Evolutionary conservation across 2,797 vertebrate species (phyloP).

Genomic region (Lindbergichthys nudifrons): DNA sequence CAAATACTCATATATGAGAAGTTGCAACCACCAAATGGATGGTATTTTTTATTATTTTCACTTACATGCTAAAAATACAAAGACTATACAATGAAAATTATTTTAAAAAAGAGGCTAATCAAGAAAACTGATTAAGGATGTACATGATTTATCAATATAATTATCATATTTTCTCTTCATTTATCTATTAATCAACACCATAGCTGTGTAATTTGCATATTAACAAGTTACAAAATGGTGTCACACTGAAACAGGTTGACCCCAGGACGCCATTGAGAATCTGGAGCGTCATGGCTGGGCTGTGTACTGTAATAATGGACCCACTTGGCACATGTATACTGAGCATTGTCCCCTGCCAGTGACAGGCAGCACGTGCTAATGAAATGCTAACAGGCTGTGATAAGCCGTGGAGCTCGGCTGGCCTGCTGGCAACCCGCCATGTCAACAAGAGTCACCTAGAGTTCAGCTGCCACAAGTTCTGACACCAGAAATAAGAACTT

Average conservation of each 20-base stretch:
- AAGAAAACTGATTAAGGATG: background rate
- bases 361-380: conserved; percentile 65
- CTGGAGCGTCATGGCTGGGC: conserved; percentile 30
- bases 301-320: conserved; percentile 55
- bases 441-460: conserved; percentile 63
- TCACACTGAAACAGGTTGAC: conserved; percentile 13
- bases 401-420: conserved; percentile 56
- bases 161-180: background rate
- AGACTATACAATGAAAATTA: background rate
- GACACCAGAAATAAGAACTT: conserved; percentile 8
- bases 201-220: background rate
- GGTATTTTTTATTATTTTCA: background rate
- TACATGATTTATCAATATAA: background rate
- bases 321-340: conserved; percentile 63
- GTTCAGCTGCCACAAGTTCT: conserved; percentile 57
- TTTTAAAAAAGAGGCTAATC: background rate
- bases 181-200: background rate
- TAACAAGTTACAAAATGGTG: background rate
- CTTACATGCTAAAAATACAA: background rate
- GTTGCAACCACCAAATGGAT: conserved; percentile 1
- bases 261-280: conserved; percentile 26
- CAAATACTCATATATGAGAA: background rate
- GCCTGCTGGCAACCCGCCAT: conserved; percentile 65
- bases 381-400: conserved; percentile 72
- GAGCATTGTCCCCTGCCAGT: conserved; percentile 62